phyloP scores from a whole-genome alignment of 2,888 invertebrate genomes.

The Dynastes hyllus region DNA sequence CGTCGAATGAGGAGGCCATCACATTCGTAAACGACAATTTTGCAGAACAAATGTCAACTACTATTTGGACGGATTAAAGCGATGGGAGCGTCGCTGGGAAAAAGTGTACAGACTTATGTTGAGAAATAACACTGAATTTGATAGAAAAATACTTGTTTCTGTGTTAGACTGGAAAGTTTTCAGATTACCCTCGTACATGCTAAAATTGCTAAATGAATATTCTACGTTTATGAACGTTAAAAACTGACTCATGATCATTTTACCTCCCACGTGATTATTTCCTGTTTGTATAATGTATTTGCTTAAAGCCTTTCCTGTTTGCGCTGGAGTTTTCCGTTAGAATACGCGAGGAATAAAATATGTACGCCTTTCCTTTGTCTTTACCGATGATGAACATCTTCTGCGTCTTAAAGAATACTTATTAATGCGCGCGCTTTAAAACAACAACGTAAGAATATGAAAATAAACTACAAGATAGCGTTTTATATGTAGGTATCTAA shows the following conservation, averaged over 20 bases:
- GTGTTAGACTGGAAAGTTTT: neutral
- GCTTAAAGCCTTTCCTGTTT: slow-evolving; percentile 28
- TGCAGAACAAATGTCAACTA: too few relatives aligned
- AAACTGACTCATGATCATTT: slow-evolving; percentile 18
- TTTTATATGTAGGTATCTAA: neutral
- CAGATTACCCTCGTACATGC: neutral
- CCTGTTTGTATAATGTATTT: slow-evolving; percentile 43
- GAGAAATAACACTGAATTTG: too few relatives aligned
- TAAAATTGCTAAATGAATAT: neutral
- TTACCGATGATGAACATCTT: slow-evolving; percentile 24
- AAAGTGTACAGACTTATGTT: too few relatives aligned
- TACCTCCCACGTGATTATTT: slow-evolving; percentile 35
- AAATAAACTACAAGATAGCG: neutral
- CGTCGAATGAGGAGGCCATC: too few relatives aligned
- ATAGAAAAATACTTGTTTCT: too few relatives aligned
- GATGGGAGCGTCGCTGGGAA: too few relatives aligned
- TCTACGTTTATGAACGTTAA: neutral
- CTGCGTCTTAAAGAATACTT: slow-evolving; percentile 8
- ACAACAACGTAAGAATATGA: neutral
- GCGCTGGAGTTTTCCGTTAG: slow-evolving; percentile 22
- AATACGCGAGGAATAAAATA: slow-evolving; percentile 34
- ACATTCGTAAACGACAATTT: too few relatives aligned
- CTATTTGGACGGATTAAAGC: too few relatives aligned
- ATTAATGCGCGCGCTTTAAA: slow-evolving; percentile 4
- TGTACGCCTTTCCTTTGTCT: slow-evolving; percentile 27